Evolutionary conservation across 2,113 vertebrate species (phyloP), one percentile per base, ranked within the genome.

Genomic region (Leptobrachium leishanense): DNA sequence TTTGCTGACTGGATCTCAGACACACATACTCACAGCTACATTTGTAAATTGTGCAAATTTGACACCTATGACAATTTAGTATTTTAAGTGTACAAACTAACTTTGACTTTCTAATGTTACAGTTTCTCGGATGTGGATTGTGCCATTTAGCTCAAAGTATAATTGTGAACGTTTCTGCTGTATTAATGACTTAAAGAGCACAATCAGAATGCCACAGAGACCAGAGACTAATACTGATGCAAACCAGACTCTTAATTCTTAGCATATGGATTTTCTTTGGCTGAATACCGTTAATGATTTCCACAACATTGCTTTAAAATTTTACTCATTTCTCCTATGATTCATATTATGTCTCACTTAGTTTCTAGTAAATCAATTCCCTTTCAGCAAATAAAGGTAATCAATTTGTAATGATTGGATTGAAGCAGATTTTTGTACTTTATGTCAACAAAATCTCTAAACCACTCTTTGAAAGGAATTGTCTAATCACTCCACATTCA

Each of bases 381-480:
- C 77, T 80, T 80, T 80, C 77, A 80, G 71, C 77, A 80, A 80
- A 80, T 80, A 80, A 80, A 80, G 72, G 50, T 80, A 80, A 80
- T 80, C 77, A 80, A 80, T 80, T 80, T 80, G 77, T 80, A 80
- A 80, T 80, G 77, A 80, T 80, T 80, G 71, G 77, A 80, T 80
- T 80, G 70, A 64, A 80, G 71, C 71, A 80, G 77, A 80, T 74
- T 80, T 74, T 80, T 80, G 77, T 73, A 68, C 77, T 80, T 79
- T 80, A 80, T 80, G 77, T 74, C 77, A 74, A 80, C 77, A 68
- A 80, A 80, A 80, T 80, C 77, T 80, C 66, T 67, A 74, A 74
- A 67, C 64, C 77, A 68, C 71, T 74, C 70, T 79, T 63, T 40
- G 42, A 74, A 80, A 80, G 66, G 71, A 46, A 73, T 68, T 73